Evolutionary conservation across 2,888 invertebrate genomes (phyloP).

Genomic region (Strigamia crassipes): DNA sequence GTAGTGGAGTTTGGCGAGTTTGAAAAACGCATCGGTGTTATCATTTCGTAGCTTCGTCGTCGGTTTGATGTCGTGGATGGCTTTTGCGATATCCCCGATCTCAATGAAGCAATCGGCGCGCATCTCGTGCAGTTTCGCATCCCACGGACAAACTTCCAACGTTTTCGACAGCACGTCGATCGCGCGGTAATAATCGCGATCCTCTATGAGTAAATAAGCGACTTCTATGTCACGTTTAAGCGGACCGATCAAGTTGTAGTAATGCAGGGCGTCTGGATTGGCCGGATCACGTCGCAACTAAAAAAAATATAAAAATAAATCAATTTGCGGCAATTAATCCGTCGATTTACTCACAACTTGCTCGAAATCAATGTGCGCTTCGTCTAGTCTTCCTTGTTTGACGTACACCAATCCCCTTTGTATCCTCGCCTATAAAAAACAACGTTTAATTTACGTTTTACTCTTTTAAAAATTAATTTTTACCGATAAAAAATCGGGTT

Average conservation of each 20-base stretch:
- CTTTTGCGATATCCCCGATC: constrained; percentile 77
- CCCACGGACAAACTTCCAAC: constrained; percentile 88
- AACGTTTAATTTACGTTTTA: neutral
- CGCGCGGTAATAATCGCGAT: constrained; percentile 66
- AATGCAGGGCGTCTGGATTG: constrained; percentile 75
- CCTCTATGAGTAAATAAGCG: constrained; percentile 68
- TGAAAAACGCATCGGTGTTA: constrained; percentile 83
- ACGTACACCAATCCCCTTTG: constrained; percentile 87
- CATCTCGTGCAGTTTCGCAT: constrained; percentile 77
- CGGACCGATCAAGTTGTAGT: constrained; percentile 70
- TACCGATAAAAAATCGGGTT: constrained; percentile 92
- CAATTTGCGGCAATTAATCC: too few species aligned
- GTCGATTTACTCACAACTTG: constrained; percentile 74
- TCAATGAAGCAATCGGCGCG: constrained; percentile 83
- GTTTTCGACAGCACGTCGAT: constrained; percentile 69
- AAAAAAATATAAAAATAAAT: too few species aligned
- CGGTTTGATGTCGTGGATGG: constrained; percentile 86
- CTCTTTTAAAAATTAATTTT: constrained; percentile 53
- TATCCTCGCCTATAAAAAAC: constrained; percentile 65
- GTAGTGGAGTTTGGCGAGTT: constrained; percentile 84
- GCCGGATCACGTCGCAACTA: constrained; percentile 73
- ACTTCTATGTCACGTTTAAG: constrained; percentile 68
- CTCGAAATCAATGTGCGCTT: constrained; percentile 80
- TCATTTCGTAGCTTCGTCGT: constrained; percentile 90
- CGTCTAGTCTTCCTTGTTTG: constrained; percentile 82